phyloP scores from a whole-genome alignment of 1,140 invertebrate genomes.

The Penaeus indicus region DNA sequence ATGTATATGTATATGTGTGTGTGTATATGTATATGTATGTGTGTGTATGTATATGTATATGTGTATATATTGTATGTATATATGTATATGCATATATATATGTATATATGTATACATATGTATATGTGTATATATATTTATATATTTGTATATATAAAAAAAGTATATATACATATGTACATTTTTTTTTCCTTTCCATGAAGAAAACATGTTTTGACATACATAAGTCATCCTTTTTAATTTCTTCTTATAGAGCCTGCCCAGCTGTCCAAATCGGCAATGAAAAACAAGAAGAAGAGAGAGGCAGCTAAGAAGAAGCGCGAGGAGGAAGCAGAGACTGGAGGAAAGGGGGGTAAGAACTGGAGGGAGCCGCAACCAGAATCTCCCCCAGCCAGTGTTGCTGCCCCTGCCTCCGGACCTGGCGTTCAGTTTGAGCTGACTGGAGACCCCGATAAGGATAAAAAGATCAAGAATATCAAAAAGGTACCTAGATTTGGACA shows the following conservation, averaged over 20 bases:
- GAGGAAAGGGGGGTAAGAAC: slow-evolving; percentile 31
- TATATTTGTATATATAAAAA: no score
- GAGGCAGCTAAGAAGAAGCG: slow-evolving; percentile 59
- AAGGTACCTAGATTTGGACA: slow-evolving; percentile 36
- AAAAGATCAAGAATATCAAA: slow-evolving; percentile 56
- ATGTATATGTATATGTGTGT: no score
- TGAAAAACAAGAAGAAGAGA: slow-evolving; percentile 60
- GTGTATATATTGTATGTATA: no score
- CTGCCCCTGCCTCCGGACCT: background rate
- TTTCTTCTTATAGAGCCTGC: slow-evolving; percentile 35
- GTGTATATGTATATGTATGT: no score
- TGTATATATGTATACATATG: no score
- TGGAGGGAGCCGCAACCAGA: background rate
- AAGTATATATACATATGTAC: no score
- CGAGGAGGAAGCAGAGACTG: slow-evolving; percentile 38
- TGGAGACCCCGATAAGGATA: slow-evolving; percentile 56
- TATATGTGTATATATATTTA: no score
- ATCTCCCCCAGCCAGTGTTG: no score
- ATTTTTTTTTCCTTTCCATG: no score
- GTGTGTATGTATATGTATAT: no score
- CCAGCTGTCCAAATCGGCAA: slow-evolving; percentile 52
- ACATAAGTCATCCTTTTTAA: background rate
- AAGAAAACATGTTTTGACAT: background rate
- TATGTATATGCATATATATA: no score
- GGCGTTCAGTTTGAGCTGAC: slow-evolving; percentile 46